Conservation (phyloP, 2,888 invertebrate genomes). For the Tholera decimalis region DNA sequence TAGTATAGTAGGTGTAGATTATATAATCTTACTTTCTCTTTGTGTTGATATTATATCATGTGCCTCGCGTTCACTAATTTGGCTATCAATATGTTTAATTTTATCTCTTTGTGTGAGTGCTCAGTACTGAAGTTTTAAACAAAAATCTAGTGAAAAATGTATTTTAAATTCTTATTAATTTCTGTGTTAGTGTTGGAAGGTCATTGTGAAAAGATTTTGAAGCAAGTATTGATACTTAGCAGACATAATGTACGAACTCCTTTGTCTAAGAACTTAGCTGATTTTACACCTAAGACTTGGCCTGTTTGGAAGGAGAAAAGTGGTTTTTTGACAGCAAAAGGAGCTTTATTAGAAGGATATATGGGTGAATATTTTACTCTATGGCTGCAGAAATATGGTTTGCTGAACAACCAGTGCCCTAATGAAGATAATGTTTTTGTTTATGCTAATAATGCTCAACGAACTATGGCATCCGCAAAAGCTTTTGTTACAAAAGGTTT, state of each 20-base stretch:
- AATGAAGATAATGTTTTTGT: conserved; percentile 77
- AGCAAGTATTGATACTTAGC: conserved; percentile 80
- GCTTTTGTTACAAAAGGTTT: conserved; percentile 81
- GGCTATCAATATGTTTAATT: background rate
- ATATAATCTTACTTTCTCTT: conserved; percentile 54
- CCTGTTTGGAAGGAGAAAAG: conserved; percentile 78
- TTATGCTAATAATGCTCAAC: conserved; percentile 82
- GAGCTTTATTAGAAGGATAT: conserved; percentile 78
- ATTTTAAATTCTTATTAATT: conserved; percentile 30
- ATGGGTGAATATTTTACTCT: conserved; percentile 78
- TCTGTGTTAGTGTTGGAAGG: conserved; percentile 35
- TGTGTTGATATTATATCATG: conserved; percentile 27
- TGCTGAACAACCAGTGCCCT: conserved; percentile 74
- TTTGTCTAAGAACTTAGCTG: conserved; percentile 74
- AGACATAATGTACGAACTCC: conserved; percentile 84
- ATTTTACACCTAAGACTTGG: conserved; percentile 78
- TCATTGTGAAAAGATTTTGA: conserved; percentile 59
- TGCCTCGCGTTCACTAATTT: conserved; percentile 19
- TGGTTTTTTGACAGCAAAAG: conserved; percentile 81
- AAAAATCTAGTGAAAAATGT: conserved; percentile 38
- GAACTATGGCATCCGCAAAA: conserved; percentile 80
- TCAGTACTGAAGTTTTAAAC: background rate
- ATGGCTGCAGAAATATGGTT: conserved; percentile 74
- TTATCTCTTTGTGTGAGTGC: background rate
- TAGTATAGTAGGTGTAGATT: conserved; percentile 25